Evolutionary conservation across 2,888 invertebrate genomes (phyloP), one percentile per base, ranked within the genome.

Genomic region (Hetaerina titia): DNA sequence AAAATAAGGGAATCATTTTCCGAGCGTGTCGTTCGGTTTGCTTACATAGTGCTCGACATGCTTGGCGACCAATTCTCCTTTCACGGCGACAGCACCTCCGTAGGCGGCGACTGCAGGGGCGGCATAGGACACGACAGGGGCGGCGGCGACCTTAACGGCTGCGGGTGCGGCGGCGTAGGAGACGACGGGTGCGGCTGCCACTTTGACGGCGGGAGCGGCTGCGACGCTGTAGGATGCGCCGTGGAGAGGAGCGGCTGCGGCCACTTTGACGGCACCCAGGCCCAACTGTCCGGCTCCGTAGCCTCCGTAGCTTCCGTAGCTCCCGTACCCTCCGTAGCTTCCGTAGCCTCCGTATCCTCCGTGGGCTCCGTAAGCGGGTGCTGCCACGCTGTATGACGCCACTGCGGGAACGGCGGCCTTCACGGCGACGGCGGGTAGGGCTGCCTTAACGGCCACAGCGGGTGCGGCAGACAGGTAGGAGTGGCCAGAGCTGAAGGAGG

Each of bases 21-120:
- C 45, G 45, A 45, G 45, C 45, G 45, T 45, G 45, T 45, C 45
- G 4, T 45, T 45, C 2, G 4, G 7, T 5, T 45, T 95, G 97
- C 97, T 97, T 96, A 98, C 98, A 96, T 98, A 98, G 96, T 98
- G 97, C 96, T 98, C 97, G 96, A 97, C 96, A 96, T 98, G 98
- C 95, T 97, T 97, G 19, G 97, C 97, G 96, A 97, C 97, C n/a
- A 97, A 19, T n/a, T 56, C 63, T 45, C 90, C 92, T 22, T 45
- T 56, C 0, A 22, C 45, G 56, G 56, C 69, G 31, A 58, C 89
- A n/a, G 87, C 87, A 45, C 45, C 45, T 45, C 45, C 31, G 96
- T 96, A 31, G 97, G 96, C 5, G 96, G 95, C 95, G 90, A 95
- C 58, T 92, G 95, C 95, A 95, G 96, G 95, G 95, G 95, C 64